phyloP scores from a whole-genome alignment of 2,797 vertebrate genomes.

The Malacoraja senta region DNA sequence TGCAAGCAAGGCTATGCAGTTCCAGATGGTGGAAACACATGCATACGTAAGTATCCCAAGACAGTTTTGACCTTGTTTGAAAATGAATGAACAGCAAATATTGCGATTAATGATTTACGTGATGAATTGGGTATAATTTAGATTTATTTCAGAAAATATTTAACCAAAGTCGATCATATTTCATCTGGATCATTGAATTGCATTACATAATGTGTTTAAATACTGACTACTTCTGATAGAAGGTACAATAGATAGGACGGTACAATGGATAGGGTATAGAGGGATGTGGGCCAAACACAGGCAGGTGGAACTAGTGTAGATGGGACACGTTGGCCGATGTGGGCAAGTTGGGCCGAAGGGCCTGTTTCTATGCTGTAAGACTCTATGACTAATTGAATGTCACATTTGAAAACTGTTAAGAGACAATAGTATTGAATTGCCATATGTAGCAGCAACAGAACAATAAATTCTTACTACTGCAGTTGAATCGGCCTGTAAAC shows the following conservation, averaged over 20 bases:
- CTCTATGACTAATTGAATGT: too few relatives aligned
- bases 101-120: background rate
- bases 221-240: background rate
- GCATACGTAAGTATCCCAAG: slow-evolving; percentile 62
- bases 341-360: too few relatives aligned
- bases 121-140: background rate
- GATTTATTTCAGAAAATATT: background rate
- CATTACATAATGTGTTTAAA: background rate
- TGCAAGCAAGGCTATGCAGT: slow-evolving; percentile 66
- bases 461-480: too few relatives aligned
- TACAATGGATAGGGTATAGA: background rate
- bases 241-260: background rate
- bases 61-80: background rate
- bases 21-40: slow-evolving; percentile 60
- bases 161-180: background rate
- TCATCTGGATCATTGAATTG: background rate
- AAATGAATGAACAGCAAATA: background rate
- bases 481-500: too few relatives aligned
- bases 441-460: too few relatives aligned
- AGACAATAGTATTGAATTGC: too few relatives aligned
- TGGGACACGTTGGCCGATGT: too few relatives aligned
- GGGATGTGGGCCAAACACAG: too few relatives aligned
- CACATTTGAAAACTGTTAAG: too few relatives aligned
- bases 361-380: too few relatives aligned
- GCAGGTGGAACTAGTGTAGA: too few relatives aligned